Percentiles rank a stretch among this genome's conserved stretches.
Conservation (phyloP, 2,797 vertebrate species). For the Bucorvus abyssinicus region DNA sequence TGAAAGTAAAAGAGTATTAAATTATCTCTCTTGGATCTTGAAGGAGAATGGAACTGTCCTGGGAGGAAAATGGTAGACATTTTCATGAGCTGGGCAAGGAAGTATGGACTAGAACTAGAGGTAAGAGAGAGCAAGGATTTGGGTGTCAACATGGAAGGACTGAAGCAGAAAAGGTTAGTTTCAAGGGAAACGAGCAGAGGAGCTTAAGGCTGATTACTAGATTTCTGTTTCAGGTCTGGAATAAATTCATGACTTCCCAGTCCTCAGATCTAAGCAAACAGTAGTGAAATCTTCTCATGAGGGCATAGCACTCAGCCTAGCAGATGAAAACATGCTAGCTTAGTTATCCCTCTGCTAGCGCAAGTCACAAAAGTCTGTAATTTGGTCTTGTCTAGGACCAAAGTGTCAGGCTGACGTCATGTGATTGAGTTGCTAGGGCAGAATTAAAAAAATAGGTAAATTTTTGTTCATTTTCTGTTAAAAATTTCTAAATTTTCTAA, state of each 20-base stretch:
- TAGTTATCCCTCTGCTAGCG: background rate
- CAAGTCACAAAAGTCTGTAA: background rate
- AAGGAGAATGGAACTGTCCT: background rate
- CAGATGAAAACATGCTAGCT: background rate
- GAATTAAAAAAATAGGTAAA: background rate
- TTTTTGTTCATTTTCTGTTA: background rate
- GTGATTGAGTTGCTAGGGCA: background rate
- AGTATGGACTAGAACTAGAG: background rate
- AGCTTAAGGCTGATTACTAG: background rate
- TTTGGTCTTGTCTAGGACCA: background rate
- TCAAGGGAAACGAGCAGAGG: background rate
- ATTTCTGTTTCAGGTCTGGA: background rate
- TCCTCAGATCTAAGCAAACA: background rate
- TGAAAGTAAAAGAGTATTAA: background rate
- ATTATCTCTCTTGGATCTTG: background rate
- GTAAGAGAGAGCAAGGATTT: background rate
- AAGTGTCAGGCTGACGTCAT: background rate
- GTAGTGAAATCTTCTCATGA: background rate
- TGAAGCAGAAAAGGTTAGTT: background rate
- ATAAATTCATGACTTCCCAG: background rate
- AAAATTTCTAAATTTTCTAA: no score
- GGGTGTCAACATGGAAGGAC: background rate
- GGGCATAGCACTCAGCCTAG: background rate
- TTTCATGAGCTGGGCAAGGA: background rate
- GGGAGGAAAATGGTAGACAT: background rate